phyloP scores from a whole-genome alignment of 2,888 invertebrate species.

The Rosalia funebris region DNA sequence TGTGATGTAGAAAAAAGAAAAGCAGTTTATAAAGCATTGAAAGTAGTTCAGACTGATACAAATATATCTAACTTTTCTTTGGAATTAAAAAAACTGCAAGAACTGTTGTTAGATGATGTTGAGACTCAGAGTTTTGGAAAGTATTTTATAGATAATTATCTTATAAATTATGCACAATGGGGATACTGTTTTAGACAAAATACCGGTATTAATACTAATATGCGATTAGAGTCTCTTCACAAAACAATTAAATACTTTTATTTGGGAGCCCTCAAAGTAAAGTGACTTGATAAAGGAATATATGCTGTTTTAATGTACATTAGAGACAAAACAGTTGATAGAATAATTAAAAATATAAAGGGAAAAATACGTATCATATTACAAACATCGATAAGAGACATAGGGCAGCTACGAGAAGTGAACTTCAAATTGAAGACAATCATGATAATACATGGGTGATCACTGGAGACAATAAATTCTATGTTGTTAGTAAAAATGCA shows the following conservation, averaged over 20 bases:
- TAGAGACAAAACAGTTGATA: too few species aligned
- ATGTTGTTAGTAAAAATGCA: too few species aligned
- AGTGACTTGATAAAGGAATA: neutral
- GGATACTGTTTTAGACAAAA: neutral
- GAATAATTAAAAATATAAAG: too few species aligned
- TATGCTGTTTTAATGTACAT: neutral
- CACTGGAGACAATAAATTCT: too few species aligned
- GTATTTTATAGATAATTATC: neutral
- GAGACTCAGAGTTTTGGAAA: neutral
- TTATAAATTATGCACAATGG: neutral
- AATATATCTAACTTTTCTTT: neutral
- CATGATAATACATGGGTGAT: too few species aligned
- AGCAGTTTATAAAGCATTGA: neutral
- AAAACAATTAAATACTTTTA: neutral
- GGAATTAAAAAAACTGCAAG: neutral
- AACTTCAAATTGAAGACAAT: too few species aligned
- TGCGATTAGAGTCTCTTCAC: neutral
- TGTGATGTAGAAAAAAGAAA: conserved; percentile 1
- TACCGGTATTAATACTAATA: neutral
- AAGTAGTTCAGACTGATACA: neutral
- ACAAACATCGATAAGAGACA: too few species aligned
- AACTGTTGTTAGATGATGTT: neutral
- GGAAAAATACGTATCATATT: too few species aligned
- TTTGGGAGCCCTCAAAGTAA: neutral
- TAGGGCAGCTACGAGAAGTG: too few species aligned